Evolutionary conservation across 2,888 invertebrate species (phyloP).

Genomic region (Meiosimyza decipiens): DNA sequence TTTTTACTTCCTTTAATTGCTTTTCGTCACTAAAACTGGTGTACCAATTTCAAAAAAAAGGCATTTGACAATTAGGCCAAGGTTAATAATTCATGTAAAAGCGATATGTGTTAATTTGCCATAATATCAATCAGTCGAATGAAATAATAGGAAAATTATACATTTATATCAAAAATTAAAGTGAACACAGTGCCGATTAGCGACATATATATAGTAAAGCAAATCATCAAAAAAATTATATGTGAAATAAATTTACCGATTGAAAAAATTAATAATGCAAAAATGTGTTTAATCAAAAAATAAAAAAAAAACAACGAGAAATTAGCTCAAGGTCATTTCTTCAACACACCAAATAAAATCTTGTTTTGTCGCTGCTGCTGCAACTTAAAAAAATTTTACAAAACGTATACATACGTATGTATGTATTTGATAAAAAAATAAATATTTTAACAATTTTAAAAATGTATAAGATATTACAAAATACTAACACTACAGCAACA

Average conservation of each 20-base stretch:
- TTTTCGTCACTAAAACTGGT: too few species aligned
- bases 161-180: background rate
- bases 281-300: conserved; percentile 3
- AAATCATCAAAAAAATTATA: too few species aligned
- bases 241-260: too few species aligned
- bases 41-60: too few species aligned
- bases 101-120: conserved; percentile 4
- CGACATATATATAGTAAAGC: too few species aligned
- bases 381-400: background rate
- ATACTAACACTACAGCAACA: too few species aligned
- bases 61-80: conserved; percentile 50
- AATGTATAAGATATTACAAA: too few species aligned
- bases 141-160: background rate
- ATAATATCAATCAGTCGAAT: background rate
- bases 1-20: too few species aligned
- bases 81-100: conserved; percentile 46
- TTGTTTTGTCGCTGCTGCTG: conserved; percentile 34
- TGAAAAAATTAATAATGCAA: conserved; percentile 3
- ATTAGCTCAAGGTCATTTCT: conserved; percentile 58
- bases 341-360: conserved; percentile 19
- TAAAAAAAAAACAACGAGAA: conserved; percentile 37
- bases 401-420: too few species aligned
- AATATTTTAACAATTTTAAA: too few species aligned
- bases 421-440: too few species aligned
- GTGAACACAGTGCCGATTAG: too few species aligned